Percentiles rank a stretch among this genome's conserved stretches.
Conservation (phyloP, 2,113 vertebrate species). For the Heterochromis multidens region DNA sequence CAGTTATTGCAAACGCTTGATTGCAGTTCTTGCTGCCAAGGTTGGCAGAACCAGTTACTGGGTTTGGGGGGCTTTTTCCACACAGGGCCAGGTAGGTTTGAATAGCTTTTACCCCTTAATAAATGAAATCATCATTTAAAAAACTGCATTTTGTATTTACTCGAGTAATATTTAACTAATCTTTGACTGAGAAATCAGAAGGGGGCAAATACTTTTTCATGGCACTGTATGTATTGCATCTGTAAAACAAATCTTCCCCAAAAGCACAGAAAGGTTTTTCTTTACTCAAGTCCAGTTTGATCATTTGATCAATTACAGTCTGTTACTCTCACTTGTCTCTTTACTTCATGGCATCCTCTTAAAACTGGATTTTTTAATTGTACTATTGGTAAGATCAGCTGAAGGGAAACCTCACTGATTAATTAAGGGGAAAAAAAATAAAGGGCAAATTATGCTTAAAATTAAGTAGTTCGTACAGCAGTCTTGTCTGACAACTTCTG, state of each 20-base stretch:
- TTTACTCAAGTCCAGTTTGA: not conserved
- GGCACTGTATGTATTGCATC: not conserved
- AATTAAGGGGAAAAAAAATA: not conserved
- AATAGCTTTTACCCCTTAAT: not conserved
- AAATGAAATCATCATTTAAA: not conserved
- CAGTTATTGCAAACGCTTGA: fast-evolving
- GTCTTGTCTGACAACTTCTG: not conserved
- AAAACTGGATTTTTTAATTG: not conserved
- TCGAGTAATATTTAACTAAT: not conserved
- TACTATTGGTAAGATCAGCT: not conserved
- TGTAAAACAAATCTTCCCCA: not conserved
- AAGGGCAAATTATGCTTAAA: not conserved
- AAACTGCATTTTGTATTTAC: not conserved
- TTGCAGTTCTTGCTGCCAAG: not conserved
- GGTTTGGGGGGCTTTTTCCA: not conserved
- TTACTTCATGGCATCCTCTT: not conserved
- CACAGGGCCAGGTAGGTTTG: not conserved
- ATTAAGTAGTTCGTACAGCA: not conserved
- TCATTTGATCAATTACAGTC: not conserved
- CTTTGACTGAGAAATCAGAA: fast-evolving
- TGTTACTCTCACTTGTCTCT: not conserved
- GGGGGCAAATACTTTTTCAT: not conserved
- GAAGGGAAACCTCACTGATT: not conserved
- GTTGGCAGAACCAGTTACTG: not conserved
- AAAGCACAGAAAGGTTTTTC: not conserved